phyloP scores from a whole-genome alignment of 2,113 vertebrate genomes.

The Paradisaea rubra region DNA sequence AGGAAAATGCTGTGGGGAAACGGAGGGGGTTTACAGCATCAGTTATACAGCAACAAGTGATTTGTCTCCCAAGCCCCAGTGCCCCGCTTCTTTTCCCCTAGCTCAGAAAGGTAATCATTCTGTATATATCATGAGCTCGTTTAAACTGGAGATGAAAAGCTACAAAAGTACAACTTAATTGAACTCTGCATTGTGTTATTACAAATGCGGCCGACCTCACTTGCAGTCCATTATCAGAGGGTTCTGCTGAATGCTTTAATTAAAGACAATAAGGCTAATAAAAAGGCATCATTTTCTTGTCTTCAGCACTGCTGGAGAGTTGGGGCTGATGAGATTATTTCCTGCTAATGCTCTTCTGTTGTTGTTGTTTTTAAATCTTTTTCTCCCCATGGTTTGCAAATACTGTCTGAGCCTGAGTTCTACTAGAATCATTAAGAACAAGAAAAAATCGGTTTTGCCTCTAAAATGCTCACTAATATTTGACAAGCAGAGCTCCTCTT shows the following conservation, averaged over 20 bases:
- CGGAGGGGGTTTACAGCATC: neutral
- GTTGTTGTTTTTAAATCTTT: constrained; percentile 47
- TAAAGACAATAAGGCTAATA: constrained; percentile 74
- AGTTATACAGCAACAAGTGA: neutral
- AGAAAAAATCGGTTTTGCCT: neutral
- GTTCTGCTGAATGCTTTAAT: constrained; percentile 69
- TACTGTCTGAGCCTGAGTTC: constrained; percentile 25
- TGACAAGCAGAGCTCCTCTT: neutral
- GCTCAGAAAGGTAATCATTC: constrained; percentile 40
- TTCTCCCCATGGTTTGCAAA: constrained; percentile 57
- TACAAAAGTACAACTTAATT: constrained; percentile 65
- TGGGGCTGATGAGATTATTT: constrained; percentile 67
- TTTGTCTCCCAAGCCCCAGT: neutral
- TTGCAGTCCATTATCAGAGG: constrained; percentile 64
- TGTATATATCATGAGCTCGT: constrained; percentile 43
- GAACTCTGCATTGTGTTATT: constrained; percentile 66
- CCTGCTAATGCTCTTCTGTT: constrained; percentile 55
- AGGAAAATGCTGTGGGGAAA: neutral
- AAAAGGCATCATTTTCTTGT: constrained; percentile 71
- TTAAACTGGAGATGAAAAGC: constrained; percentile 65
- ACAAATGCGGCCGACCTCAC: constrained; percentile 59
- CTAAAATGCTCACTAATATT: neutral
- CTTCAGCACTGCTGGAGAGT: constrained; percentile 64
- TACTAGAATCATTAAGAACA: constrained; percentile 18
- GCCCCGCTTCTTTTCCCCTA: neutral